phyloP scores from a whole-genome alignment of 2,113 vertebrate species.

The Nanorana parkeri region DNA sequence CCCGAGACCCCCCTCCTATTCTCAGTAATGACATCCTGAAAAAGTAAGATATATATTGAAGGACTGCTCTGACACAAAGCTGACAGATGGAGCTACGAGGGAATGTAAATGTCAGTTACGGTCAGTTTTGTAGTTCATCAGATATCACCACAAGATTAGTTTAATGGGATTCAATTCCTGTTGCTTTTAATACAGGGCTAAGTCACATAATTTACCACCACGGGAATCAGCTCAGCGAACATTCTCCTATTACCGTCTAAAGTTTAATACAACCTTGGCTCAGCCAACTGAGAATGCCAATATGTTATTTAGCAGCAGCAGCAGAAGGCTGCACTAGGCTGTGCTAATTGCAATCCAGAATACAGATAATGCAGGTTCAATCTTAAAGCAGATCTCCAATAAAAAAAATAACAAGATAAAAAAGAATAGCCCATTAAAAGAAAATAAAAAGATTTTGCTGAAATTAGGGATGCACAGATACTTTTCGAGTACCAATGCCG shows the following conservation, averaged over 20 bases:
- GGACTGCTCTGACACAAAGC: not conserved
- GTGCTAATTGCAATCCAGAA: not conserved
- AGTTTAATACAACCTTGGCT: not conserved
- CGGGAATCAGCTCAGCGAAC: not conserved
- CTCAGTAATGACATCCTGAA: too few relatives aligned
- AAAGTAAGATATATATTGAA: not conserved
- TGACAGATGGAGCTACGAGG: not conserved
- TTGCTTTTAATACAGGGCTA: not conserved
- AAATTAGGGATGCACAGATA: too few relatives aligned
- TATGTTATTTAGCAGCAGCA: not conserved
- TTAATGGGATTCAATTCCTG: not conserved
- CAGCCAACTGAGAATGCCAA: not conserved
- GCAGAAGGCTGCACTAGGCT: not conserved
- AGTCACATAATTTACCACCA: not conserved
- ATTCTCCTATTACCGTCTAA: constrained; percentile 23
- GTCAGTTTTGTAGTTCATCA: not conserved
- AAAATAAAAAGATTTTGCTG: too few relatives aligned
- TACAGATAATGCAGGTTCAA: constrained; percentile 8
- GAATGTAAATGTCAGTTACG: constrained; percentile 10
- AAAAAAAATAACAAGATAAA: too few relatives aligned
- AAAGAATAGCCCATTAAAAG: not conserved
- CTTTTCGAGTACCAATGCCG: too few relatives aligned
- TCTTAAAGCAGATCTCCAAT: not conserved
- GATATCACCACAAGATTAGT: not conserved
- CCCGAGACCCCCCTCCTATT: too few relatives aligned